Evolutionary conservation across 2,113 vertebrate genomes (phyloP).

Genomic region (Corythaeola cristata): DNA sequence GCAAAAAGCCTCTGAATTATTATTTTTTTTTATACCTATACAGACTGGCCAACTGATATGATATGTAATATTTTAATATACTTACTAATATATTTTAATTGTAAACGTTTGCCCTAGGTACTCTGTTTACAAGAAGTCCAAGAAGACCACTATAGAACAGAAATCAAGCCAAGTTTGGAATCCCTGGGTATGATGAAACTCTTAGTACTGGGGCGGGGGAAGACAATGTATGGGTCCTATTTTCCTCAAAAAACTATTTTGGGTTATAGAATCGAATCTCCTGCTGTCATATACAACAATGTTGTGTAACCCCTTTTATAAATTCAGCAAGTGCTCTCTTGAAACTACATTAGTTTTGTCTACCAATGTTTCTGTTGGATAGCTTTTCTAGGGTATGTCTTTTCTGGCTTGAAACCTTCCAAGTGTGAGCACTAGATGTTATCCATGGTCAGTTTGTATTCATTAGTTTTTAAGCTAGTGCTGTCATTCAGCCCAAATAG

Average conservation of each 20-base stretch:
- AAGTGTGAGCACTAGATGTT: not conserved
- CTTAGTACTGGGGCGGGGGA: too few species aligned
- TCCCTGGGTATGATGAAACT: constrained; percentile 78
- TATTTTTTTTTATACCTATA: not conserved
- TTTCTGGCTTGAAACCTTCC: not conserved
- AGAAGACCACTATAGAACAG: constrained; percentile 88
- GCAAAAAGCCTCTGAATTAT: not conserved
- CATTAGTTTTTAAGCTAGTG: not conserved
- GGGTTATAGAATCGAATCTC: not conserved
- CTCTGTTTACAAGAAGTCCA: constrained; percentile 98
- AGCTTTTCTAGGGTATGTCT: not conserved
- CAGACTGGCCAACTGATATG: not conserved
- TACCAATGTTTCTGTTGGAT: not conserved
- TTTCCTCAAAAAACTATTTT: not conserved
- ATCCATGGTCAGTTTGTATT: not conserved
- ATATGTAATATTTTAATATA: not conserved
- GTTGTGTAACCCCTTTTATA: not conserved
- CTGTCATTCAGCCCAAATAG: not conserved
- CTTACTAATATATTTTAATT: constrained; percentile 24
- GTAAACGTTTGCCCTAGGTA: constrained; percentile 76
- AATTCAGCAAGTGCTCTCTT: not conserved
- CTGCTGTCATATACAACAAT: not conserved
- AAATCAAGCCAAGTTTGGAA: constrained; percentile 90
- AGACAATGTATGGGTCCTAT: too few species aligned
- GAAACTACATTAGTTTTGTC: not conserved